Evolutionary conservation across 2,797 vertebrate genomes (phyloP).

Genomic region (Notamacropus eugenii): DNA sequence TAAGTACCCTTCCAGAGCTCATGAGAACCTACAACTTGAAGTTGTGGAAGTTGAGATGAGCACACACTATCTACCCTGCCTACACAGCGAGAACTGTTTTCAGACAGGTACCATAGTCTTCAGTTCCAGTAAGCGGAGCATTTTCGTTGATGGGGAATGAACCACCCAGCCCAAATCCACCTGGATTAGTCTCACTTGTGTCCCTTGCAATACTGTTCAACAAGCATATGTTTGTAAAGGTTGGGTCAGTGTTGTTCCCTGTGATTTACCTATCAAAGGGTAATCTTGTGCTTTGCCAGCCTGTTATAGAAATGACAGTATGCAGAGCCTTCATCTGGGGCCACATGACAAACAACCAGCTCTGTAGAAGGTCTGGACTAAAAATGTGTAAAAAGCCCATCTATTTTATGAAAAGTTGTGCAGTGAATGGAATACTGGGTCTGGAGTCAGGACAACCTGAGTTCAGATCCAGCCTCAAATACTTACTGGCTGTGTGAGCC

Average conservation of each 20-base stretch:
- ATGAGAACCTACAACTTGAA: background rate
- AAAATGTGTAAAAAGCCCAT: background rate
- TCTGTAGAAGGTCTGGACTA: too few relatives aligned
- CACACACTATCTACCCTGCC: too few relatives aligned
- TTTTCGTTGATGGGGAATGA: background rate
- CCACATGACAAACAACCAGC: background rate
- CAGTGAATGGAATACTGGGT: background rate
- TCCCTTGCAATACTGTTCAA: background rate
- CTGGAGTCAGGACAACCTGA: background rate
- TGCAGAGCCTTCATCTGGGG: background rate
- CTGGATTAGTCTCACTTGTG: too few relatives aligned
- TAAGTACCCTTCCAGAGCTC: background rate
- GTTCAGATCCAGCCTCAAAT: background rate
- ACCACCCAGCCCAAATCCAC: background rate
- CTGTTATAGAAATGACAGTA: background rate
- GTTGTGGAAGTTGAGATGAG: background rate
- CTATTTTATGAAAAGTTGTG: background rate
- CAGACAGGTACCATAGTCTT: background rate
- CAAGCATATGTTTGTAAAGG: background rate
- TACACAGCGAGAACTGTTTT: background rate
- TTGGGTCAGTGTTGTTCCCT: background rate
- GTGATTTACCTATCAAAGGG: background rate
- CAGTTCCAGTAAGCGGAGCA: too few relatives aligned
- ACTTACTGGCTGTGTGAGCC: background rate
- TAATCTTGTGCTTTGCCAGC: too few relatives aligned